Base-by-base conservation (phyloP, 1,140 invertebrate genomes). In the Drosophila subobscura region DNA sequence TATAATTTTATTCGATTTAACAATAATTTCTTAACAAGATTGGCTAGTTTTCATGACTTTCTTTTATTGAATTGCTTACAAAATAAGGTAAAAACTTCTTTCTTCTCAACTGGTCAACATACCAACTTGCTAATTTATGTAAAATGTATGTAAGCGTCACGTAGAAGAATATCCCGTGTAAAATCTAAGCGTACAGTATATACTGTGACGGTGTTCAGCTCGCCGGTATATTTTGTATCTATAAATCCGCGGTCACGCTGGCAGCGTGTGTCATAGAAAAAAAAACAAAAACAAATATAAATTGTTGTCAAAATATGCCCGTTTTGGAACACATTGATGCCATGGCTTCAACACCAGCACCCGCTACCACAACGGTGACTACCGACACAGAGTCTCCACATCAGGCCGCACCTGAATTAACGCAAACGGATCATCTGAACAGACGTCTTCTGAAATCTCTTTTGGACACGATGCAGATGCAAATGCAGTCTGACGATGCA, bases 391-490 rank as follows among this genome's bases (percentile, higher is more conserved):
- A 67, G 5, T 45, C 57, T 3, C 44, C 49, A 10, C 51, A 47
- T 1, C 77, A 86, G 42, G 29, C 56, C 0, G 72, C 66, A 5
- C 65, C 89, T 4, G 90, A 91, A 58, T 6, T 91, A 37, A 91
- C 83, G 3, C 90, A 91, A 72, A 91, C 90, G 8, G 90, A 91
- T 64, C 79, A 88, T 37, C 55, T 91, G 0, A 91, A 91, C 27
- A 77, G 86, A 29, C 84, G 81, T 4, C 66, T 91, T 0, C 51
- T 91, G 0, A 83, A 89, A 45, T 89, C 83, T 12, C 70, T 91
- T 23, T 52, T 90, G n/a, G 75, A 86, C 8, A 76, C 76, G 4
- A 86, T 91, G 68, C 86, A 91, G 68, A 37, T 37, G 40, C 61
- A 10, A 58, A 37, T 37, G 10, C 33, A 37, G 33, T 12, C 55